A percentile compares a stretch with the other conserved stretches of the same genome.
phyloP scores from a whole-genome alignment of 2,888 invertebrate species.

The Neoscelio sp. region DNA sequence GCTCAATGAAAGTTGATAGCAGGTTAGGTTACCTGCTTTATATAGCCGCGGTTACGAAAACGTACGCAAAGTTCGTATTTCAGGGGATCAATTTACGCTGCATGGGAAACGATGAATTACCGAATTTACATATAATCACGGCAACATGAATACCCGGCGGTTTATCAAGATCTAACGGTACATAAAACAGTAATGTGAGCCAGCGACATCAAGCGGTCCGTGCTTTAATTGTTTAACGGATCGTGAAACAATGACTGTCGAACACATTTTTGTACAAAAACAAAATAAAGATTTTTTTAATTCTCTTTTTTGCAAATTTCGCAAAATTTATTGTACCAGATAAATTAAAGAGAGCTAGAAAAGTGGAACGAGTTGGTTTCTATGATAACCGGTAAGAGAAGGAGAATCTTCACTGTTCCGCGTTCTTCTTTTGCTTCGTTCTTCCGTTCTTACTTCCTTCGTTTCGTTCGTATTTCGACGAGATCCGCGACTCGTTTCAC shows the following conservation, averaged over 20 bases:
- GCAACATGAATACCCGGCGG: neutral
- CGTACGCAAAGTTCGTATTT: constrained; percentile 48
- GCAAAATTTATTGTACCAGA: constrained; percentile 4
- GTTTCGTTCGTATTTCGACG: constrained; percentile 28
- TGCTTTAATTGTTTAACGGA: constrained; percentile 36
- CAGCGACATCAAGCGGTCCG: neutral
- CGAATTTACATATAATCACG: constrained; percentile 46
- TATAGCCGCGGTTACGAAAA: constrained; percentile 53
- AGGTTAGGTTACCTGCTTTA: constrained; percentile 51
- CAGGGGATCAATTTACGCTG: constrained; percentile 54
- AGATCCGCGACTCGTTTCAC: constrained; percentile 66
- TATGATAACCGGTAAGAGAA: constrained; percentile 13
- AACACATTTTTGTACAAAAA: too few species aligned
- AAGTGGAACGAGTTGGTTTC: constrained; percentile 6
- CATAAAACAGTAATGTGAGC: constrained; percentile 40
- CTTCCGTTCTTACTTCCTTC: constrained; percentile 14
- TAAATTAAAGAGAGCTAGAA: constrained; percentile 35
- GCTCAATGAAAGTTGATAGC: constrained; percentile 41
- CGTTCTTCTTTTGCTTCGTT: neutral
- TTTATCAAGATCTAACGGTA: constrained; percentile 45
- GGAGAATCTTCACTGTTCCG: constrained; percentile 3
- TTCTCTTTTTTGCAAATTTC: too few species aligned
- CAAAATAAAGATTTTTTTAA: too few species aligned
- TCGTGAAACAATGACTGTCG: too few species aligned
- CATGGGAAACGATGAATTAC: constrained; percentile 50